Conservation (phyloP, 2,888 invertebrate species). For the Toxonevra muliebris region DNA sequence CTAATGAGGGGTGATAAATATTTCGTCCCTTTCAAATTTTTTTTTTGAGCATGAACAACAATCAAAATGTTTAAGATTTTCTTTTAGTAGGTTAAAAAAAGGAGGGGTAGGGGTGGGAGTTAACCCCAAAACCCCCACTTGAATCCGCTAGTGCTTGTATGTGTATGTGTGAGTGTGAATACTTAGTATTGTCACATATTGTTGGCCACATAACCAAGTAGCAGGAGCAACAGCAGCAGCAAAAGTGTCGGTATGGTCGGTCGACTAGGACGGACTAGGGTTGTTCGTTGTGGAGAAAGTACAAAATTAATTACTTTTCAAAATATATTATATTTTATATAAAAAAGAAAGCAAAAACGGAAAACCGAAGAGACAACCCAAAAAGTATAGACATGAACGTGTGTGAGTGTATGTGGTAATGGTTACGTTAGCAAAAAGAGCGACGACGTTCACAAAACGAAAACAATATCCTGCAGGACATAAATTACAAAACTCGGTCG, state of each 20-base stretch:
- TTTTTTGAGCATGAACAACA: no score
- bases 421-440: constrained; percentile 13
- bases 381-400: background rate
- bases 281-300: constrained; percentile 13
- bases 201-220: background rate
- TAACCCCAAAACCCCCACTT: no score
- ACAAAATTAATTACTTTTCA: constrained; percentile 32
- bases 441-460: constrained; percentile 45
- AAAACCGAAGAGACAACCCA: no score
- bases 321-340: constrained; percentile 22
- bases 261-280: background rate
- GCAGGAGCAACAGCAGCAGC: background rate
- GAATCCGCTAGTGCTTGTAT: no score
- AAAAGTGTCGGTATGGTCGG: background rate
- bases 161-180: background rate
- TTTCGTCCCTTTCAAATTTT: no score
- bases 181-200: constrained; percentile 1
- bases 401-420: background rate
- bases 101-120: no score
- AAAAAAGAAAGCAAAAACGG: no score
- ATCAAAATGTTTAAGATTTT: no score
- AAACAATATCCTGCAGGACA: constrained; percentile 51
- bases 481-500: constrained; percentile 44
- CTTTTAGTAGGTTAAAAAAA: no score
- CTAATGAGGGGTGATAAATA: no score